Evolutionary conservation across 2,888 invertebrate genomes (phyloP), one percentile per base, ranked within the genome.

Genomic region (Sminthurinus aureus): DNA sequence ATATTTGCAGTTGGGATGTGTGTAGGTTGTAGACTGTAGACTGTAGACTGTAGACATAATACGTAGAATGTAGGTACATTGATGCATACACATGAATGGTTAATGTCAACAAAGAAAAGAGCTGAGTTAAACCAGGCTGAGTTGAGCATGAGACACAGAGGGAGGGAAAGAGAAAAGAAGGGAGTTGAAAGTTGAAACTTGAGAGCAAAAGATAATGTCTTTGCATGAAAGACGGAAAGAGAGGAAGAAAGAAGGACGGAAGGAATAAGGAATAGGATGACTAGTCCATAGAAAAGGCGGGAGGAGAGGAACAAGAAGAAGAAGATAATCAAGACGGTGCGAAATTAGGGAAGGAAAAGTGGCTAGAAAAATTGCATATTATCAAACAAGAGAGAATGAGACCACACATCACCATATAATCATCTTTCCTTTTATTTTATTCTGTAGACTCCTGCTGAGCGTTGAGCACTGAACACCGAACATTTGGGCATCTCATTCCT

Each of bases 351-450:
- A 82, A 67, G 82, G 79, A 69, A 38, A 78, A 78, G 51, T 52
- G 82, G 80, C 74, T 75, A 78, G 81, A 84, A 85, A 85, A 85
- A 85, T 85, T 85, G 84, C 85, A 85, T 85, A 85, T 85, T 85
- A 85, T 84, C 83, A 84, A 84, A 79, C 81, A 84, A 52, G 67
- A 38, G 38, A 38, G 38, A 66, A 67, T 64, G 52, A 67, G 52
- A 71, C 50, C 26, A 52, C 71, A 73, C 69, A 79, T 80, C 71
- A 80, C 80, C 80, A 80, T 80, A 80, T 80, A 69, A 80, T 80
- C 80, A 80, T 80, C 80, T 71, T 69, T 24, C 71, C 71, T 24
- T 26, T 71, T 71, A 71, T 71, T 71, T 24, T 24, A 71, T 71
- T 71, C 71, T 24, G 24, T 71, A 26, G 24, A 20, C 24, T 24